Evolutionary conservation across 2,888 invertebrate genomes (phyloP).

Genomic region (Cynaeus angustus): DNA sequence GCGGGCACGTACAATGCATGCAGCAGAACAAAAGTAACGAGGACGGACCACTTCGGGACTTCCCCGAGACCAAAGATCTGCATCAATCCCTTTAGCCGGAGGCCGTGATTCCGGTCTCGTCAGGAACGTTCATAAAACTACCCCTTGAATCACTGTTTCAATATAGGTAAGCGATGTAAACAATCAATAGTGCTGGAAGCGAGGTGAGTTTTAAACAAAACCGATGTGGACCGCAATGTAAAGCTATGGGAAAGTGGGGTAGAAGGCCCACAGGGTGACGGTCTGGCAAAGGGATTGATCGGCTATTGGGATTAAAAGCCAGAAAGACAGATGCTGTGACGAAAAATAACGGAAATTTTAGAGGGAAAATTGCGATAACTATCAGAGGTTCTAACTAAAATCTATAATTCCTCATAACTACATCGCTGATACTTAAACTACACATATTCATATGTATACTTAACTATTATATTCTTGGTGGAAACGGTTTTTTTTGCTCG

Average conservation of each 20-base stretch:
- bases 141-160: slow-evolving; percentile 61
- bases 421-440: too few relatives aligned
- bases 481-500: too few relatives aligned
- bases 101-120: slow-evolving; percentile 61
- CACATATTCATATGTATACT: too few relatives aligned
- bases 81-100: slow-evolving; percentile 56
- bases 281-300: slow-evolving; percentile 9
- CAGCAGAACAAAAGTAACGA: slow-evolving; percentile 58
- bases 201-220: slow-evolving; percentile 58
- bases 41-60: slow-evolving; percentile 10
- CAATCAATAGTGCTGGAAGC: slow-evolving; percentile 60
- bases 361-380: too few relatives aligned
- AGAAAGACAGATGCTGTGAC: background rate
- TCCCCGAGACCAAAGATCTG: slow-evolving; percentile 55
- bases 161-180: slow-evolving; percentile 65
- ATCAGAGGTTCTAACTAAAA: too few relatives aligned
- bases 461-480: too few relatives aligned
- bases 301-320: slow-evolving; percentile 3
- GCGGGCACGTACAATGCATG: slow-evolving; percentile 40
- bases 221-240: slow-evolving; percentile 47
- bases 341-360: background rate
- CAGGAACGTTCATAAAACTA: slow-evolving; percentile 65
- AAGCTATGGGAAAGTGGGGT: slow-evolving; percentile 21
- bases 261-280: slow-evolving; percentile 16
- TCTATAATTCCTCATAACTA: too few relatives aligned